Conservation (phyloP, 2,888 invertebrate genomes). For the Dasypogon diadema region DNA sequence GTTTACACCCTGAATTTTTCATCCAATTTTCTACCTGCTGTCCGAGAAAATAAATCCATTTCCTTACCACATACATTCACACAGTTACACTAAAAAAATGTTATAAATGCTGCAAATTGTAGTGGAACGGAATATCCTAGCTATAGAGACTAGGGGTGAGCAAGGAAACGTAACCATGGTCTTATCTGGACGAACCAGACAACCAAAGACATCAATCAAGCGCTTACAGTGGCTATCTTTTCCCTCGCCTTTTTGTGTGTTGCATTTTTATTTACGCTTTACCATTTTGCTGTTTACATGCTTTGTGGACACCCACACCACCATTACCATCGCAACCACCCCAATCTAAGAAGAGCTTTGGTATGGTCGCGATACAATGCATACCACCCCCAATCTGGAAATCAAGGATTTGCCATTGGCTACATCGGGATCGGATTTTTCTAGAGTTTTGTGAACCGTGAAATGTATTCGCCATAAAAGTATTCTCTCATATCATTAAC, state of each 20-base stretch:
- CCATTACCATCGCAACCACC: not conserved
- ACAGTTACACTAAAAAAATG: not conserved
- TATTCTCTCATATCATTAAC: constrained; percentile 67
- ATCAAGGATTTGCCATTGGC: constrained; percentile 47
- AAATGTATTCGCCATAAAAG: constrained; percentile 61
- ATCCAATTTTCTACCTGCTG: constrained; percentile 9
- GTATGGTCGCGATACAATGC: constrained; percentile 32
- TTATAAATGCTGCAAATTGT: constrained; percentile 24
- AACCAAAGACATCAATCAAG: constrained; percentile 54
- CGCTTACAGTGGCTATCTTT: constrained; percentile 49
- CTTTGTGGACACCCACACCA: constrained; percentile 11
- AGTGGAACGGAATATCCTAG: constrained; percentile 8
- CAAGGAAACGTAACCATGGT: constrained; percentile 9
- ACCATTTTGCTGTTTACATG: constrained; percentile 45
- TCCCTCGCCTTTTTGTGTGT: constrained; percentile 25
- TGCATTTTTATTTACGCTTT: constrained; percentile 45
- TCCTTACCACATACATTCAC: not conserved
- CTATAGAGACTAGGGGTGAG: not conserved
- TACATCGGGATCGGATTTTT: constrained; percentile 29
- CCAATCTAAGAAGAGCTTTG: not conserved
- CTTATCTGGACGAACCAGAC: constrained; percentile 53
- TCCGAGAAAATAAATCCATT: constrained; percentile 31
- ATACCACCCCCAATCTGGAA: constrained; percentile 21
- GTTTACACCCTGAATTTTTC: not conserved
- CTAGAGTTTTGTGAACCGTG: constrained; percentile 46